Evolutionary conservation across 2,113 vertebrate species (phyloP).

Genomic region (Labeo rohita): DNA sequence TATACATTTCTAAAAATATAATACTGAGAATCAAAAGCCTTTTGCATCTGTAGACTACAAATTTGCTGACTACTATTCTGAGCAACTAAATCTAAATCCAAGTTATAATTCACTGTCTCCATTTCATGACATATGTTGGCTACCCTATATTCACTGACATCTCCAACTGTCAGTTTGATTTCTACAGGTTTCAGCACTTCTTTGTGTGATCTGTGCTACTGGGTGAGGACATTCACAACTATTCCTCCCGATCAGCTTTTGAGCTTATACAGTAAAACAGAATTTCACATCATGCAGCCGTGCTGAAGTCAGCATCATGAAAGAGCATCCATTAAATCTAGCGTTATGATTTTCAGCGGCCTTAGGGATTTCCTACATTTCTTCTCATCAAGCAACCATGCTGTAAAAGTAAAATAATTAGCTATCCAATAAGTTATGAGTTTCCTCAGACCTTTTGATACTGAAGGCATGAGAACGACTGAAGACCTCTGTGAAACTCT

Average conservation of each 20-base stretch:
- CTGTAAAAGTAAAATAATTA: conserved; percentile 65
- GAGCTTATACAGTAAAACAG: conserved; percentile 51
- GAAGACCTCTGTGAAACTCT: conserved; percentile 12
- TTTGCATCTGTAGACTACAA: neutral
- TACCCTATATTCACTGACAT: neutral
- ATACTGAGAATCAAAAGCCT: neutral
- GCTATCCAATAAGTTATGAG: conserved; percentile 57
- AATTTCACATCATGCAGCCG: conserved; percentile 48
- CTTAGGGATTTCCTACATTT: conserved; percentile 56
- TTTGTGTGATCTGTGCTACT: neutral
- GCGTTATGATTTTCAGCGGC: conserved; percentile 59
- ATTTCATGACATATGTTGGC: conserved; percentile 10
- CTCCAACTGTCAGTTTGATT: conserved; percentile 2
- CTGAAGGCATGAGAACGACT: conserved; percentile 5
- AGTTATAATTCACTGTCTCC: neutral
- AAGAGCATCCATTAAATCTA: conserved; percentile 53
- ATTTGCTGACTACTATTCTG: neutral
- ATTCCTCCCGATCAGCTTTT: conserved; percentile 8
- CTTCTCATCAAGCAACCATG: conserved; percentile 30
- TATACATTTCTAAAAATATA: neutral
- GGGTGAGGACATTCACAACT: conserved; percentile 9
- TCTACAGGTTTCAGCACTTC: conserved; percentile 23
- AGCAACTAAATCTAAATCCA: neutral
- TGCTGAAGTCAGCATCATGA: conserved; percentile 54
- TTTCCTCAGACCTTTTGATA: conserved; percentile 52